phyloP scores from a whole-genome alignment of 2,113 vertebrate species.

The Hystrix brachyura region DNA sequence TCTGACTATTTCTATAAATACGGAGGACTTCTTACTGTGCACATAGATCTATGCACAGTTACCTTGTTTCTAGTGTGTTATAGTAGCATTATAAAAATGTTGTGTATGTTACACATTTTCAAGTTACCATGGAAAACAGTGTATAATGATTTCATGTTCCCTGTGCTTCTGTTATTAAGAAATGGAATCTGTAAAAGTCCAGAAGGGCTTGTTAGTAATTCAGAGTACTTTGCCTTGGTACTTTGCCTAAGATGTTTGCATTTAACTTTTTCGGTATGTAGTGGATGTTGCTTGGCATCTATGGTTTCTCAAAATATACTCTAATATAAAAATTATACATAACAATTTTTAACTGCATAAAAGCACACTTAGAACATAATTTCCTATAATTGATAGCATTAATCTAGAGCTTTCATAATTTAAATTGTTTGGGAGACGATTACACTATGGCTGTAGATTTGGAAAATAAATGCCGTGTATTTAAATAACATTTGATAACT shows the following conservation, averaged over 20 bases:
- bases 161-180: background rate
- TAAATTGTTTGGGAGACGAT: background rate
- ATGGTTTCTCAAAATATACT: constrained; percentile 33
- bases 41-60: background rate
- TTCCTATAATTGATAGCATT: constrained; percentile 16
- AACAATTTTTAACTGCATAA: constrained; percentile 13
- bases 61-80: background rate
- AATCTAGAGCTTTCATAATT: constrained; percentile 5
- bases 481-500: constrained; percentile 47
- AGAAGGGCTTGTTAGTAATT: background rate
- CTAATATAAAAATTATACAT: background rate
- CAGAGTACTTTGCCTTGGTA: background rate
- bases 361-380: background rate
- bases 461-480: background rate
- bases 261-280: background rate
- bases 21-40: background rate
- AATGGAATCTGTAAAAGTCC: background rate
- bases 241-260: background rate
- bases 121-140: background rate
- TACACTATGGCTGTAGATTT: background rate
- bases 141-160: background rate
- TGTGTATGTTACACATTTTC: background rate
- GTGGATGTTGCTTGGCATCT: constrained; percentile 5
- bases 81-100: background rate
- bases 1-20: background rate